These are phyloP conservation scores for Albula goreensis DNA, from an alignment of 2,113 vertebrate genomes.

Conservation along the genomic window DNA sequence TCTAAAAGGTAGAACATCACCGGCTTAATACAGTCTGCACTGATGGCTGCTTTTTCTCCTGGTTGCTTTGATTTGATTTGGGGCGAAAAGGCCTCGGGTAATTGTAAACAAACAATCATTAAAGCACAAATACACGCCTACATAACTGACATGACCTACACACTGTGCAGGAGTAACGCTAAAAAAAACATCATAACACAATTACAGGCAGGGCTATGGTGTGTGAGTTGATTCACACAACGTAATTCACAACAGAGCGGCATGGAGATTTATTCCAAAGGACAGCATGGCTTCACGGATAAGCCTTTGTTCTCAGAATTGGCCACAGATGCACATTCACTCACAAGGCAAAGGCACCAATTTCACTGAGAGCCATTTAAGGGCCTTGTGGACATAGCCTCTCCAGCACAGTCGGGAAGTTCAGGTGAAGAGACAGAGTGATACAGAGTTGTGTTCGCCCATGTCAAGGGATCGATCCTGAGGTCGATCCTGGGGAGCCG, in stretches of 20 bases:
- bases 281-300: not conserved
- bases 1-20: constrained; percentile 37
- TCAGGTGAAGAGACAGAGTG: not conserved
- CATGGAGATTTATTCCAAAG: not conserved
- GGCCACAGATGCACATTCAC: not conserved
- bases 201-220: too few relatives aligned
- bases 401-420: too few relatives aligned
- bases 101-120: not conserved
- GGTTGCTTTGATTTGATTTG: too few relatives aligned
- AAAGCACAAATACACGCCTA: not conserved
- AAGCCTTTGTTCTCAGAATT: not conserved
- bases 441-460: not conserved
- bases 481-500: not conserved
- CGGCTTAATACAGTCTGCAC: not conserved
- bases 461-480: not conserved
- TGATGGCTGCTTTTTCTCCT: not conserved
- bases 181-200: too few relatives aligned
- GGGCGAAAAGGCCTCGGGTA: too few relatives aligned
- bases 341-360: not conserved
- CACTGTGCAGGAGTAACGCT: too few relatives aligned
- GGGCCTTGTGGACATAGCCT: too few relatives aligned
- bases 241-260: not conserved
- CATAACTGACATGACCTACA: too few relatives aligned
- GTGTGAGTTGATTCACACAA: too few relatives aligned
- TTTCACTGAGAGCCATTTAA: not conserved